phyloP scores from a whole-genome alignment of 1,140 invertebrate species.

The Aphelenchoides fujianensis region DNA sequence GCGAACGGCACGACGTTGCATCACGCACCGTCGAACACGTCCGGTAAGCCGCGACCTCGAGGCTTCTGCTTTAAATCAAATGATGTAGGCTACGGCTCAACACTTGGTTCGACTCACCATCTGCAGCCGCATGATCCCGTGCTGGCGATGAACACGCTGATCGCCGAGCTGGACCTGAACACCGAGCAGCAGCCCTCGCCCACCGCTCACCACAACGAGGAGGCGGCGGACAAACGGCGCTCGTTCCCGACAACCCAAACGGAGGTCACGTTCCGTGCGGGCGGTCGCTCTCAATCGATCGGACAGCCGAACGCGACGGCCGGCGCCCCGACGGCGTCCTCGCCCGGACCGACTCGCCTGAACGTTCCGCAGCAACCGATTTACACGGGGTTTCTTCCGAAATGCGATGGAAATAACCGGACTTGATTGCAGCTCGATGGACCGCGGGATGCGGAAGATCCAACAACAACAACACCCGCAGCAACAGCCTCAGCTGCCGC shows the following conservation, averaged over 20 bases:
- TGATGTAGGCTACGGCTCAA: neutral
- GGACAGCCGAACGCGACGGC: neutral
- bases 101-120: neutral
- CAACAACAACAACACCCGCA: slow-evolving; percentile 12
- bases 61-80: neutral
- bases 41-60: slow-evolving; percentile 11
- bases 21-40: slow-evolving; percentile 8
- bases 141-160: slow-evolving; percentile 52
- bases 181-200: slow-evolving; percentile 28
- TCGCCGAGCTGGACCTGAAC: slow-evolving; percentile 60
- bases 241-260: slow-evolving; percentile 51
- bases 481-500: too few species aligned
- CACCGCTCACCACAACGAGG: slow-evolving; percentile 23
- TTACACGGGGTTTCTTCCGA: too few species aligned
- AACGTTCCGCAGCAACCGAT: slow-evolving; percentile 23
- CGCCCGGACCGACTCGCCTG: slow-evolving; percentile 14
- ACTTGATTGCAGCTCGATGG: slow-evolving; percentile 17
- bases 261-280: slow-evolving; percentile 23
- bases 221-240: slow-evolving; percentile 47
- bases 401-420: too few species aligned
- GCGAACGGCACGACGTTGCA: neutral
- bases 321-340: neutral
- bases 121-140: slow-evolving; percentile 24
- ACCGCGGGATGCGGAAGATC: slow-evolving; percentile 6
- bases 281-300: neutral